These are phyloP conservation scores for Eulacestoma nigropectus DNA, from an alignment of 2,113 vertebrate genomes.

Conservation along the genomic window DNA sequence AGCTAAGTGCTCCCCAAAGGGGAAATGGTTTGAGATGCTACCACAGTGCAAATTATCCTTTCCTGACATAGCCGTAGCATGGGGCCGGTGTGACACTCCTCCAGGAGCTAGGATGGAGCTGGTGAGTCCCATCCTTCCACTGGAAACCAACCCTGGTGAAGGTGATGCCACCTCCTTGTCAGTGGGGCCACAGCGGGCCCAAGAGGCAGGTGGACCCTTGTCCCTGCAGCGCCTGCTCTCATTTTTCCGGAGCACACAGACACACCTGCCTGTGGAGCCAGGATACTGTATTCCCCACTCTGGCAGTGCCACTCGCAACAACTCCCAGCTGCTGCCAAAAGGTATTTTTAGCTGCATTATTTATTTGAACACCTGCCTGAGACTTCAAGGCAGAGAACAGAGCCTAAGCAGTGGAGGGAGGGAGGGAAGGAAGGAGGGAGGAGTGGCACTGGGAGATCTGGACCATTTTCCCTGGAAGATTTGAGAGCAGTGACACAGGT, in stretches of 20 bases:
- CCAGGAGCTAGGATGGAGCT: not conserved
- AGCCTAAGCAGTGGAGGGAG: not conserved
- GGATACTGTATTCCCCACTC: constrained; percentile 48
- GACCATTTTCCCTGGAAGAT: constrained; percentile 61
- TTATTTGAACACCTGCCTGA: constrained; percentile 88
- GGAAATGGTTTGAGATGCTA: not conserved
- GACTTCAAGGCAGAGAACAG: constrained; percentile 52
- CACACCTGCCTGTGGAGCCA: constrained; percentile 32
- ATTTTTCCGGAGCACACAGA: not conserved
- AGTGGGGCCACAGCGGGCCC: not conserved
- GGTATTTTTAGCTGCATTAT: constrained; percentile 88
- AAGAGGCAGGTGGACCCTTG: not conserved
- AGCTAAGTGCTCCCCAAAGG: not conserved
- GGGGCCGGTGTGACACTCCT: not conserved
- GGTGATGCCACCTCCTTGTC: not conserved
- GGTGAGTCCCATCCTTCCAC: not conserved
- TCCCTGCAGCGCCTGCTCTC: not conserved
- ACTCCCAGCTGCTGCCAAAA: constrained; percentile 81
- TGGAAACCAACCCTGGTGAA: not conserved
- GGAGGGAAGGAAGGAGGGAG: not conserved
- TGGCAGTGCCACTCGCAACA: constrained; percentile 54
- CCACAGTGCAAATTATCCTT: fast-evolving
- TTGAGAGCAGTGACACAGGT: not conserved
- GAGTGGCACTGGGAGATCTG: constrained; percentile 62
- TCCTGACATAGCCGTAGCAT: fast-evolving